Base-by-base conservation (phyloP, 2,888 invertebrate genomes). In the Aspidiotus destructor region DNA sequence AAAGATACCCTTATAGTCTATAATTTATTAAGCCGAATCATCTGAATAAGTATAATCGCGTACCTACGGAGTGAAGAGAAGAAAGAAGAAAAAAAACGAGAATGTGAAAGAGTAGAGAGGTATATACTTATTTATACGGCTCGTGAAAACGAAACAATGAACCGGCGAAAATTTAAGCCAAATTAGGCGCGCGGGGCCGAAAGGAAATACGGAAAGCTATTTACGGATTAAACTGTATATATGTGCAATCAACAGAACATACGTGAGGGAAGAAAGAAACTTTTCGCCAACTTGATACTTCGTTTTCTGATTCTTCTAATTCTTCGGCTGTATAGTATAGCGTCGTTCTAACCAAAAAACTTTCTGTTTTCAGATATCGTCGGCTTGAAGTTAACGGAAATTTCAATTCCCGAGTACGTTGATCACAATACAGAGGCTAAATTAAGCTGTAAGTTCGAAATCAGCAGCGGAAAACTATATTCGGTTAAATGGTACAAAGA, bases 401-500 rank as follows among this genome's bases (percentile, higher is more conserved):
- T 68, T 60, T 68, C 53, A 10, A 68, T 68, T 40, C 68, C 68
- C 8, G 60, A 41, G 41, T 41, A 68, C 13, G 41, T 60, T 28
- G 68, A 57, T 52, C 60, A 52, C 28, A 60, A 42, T 41, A 53
- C 52, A 60, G 60, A 1, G 28, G 68, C 60, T n/a, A 53, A 57
- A 52, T 41, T 68, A 52, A 68, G 60, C 60, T 68, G 68, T 52
- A 68, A 68, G 40, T 68, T 68, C 41, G 68, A 68, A 60, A 68
- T 68, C 16, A 68, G 53, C 10, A 28, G 53, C 8, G 68, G 68
- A 2, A 60, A 60, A 41, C 53, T 68, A 9, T 68, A 68, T 41
- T 68, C 68, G 13, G 68, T 68, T 7, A 68, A 68, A 52, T 68
- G 68, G 68, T 68, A 68, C 60, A 68, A 68, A 68, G 68, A 68